Evolutionary conservation across 2,888 invertebrate genomes (phyloP).

Genomic region (Melinopterus prodromus): DNA sequence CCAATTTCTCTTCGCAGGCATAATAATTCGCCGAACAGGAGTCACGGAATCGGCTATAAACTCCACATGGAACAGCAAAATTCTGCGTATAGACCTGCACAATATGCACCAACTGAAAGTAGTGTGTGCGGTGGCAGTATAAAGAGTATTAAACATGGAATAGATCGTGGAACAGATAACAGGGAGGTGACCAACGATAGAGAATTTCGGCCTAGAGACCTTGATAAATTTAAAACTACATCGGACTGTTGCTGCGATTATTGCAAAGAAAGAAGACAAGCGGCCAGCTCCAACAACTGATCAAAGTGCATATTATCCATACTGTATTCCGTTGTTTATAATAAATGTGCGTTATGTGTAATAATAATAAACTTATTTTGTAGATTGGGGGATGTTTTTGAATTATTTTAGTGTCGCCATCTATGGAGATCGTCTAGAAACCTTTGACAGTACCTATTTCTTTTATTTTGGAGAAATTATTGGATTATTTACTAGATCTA

Average conservation of each 20-base stretch:
- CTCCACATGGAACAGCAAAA: not conserved
- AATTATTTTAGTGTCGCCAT: not conserved
- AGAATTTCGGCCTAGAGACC: slow-evolving; percentile 11
- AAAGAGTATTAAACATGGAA: too few species aligned
- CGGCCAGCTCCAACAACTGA: not conserved
- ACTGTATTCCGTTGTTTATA: slow-evolving; percentile 5
- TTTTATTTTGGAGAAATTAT: too few species aligned
- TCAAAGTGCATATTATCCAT: slow-evolving; percentile 8
- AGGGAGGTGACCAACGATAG: slow-evolving; percentile 12
- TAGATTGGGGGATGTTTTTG: not conserved
- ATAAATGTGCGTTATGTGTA: slow-evolving; percentile 16
- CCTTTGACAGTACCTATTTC: too few species aligned
- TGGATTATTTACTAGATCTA: too few species aligned
- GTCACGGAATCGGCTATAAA: not conserved
- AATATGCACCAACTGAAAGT: not conserved
- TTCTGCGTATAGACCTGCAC: not conserved
- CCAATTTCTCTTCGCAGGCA: not conserved
- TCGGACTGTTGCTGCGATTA: slow-evolving; percentile 29
- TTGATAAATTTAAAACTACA: not conserved
- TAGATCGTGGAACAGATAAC: slow-evolving; percentile 18
- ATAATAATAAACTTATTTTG: slow-evolving; percentile 18
- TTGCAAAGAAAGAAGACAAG: slow-evolving; percentile 28
- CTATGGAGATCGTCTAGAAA: not conserved
- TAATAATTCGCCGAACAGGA: not conserved
- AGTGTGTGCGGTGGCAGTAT: slow-evolving; percentile 5